These are phyloP conservation scores for Callopanchax toddi DNA, from an alignment of 2,113 vertebrate species.

Conservation along the genomic window DNA sequence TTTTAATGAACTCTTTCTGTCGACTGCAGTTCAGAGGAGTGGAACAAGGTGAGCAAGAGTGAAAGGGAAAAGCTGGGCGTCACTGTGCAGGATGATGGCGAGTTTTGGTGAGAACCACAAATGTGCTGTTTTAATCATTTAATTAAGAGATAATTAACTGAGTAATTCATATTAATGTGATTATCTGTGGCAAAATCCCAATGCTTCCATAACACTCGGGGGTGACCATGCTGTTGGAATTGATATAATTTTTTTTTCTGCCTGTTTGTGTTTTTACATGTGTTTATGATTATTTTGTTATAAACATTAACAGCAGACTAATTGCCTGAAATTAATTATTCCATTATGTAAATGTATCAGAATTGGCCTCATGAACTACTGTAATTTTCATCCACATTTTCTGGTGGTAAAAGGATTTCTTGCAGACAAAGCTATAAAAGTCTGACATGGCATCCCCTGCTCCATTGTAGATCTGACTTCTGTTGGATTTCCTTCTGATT, in stretches of 20 bases:
- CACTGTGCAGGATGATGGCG: slow-evolving; percentile 92
- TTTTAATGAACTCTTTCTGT: not conserved
- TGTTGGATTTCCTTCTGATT: not conserved
- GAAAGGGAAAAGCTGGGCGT: slow-evolving; percentile 94
- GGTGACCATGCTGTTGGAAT: too few relatives aligned
- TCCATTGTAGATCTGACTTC: too few relatives aligned
- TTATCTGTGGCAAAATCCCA: not conserved
- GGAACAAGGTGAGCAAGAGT: slow-evolving; percentile 96
- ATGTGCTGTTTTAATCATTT: not conserved
- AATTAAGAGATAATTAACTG: not conserved
- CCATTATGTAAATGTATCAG: not conserved
- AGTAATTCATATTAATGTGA: too few relatives aligned
- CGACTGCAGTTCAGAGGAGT: slow-evolving; percentile 89
- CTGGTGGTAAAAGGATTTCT: not conserved
- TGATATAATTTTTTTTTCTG: too few relatives aligned
- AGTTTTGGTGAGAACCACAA: slow-evolving; percentile 89
- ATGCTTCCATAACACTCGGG: too few relatives aligned
- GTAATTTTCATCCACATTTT: not conserved
- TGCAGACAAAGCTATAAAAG: not conserved
- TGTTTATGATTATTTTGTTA: too few relatives aligned
- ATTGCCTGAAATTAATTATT: too few relatives aligned
- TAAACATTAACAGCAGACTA: too few relatives aligned
- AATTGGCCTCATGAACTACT: not conserved
- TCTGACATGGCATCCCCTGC: not conserved
- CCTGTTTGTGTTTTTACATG: too few relatives aligned